Evolutionary conservation across 1,140 invertebrate genomes (phyloP).

Genomic region (Tyrophagus putrescentiae): DNA sequence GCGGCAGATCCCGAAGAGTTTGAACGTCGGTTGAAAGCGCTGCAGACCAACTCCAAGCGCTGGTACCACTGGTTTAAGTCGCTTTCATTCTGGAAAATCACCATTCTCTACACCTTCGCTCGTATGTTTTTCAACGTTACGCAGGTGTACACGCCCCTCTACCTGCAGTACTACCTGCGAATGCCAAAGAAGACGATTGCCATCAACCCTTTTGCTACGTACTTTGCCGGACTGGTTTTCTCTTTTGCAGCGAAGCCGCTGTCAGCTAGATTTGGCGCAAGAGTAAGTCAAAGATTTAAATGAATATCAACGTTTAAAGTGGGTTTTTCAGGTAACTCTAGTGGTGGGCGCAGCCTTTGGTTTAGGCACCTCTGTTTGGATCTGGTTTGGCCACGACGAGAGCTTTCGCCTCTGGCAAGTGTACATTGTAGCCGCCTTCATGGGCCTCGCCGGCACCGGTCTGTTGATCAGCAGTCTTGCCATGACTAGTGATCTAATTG

Average conservation of each 20-base stretch:
- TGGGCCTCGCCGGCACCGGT: constrained; percentile 65
- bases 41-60: neutral
- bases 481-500: constrained; percentile 77
- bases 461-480: constrained; percentile 79
- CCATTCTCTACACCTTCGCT: constrained; percentile 70
- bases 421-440: constrained; percentile 52
- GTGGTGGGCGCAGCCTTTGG: constrained; percentile 49
- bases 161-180: constrained; percentile 61
- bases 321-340: constrained; percentile 44
- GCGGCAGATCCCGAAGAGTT: neutral
- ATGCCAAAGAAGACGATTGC: constrained; percentile 56
- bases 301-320: neutral
- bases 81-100: constrained; percentile 42
- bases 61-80: constrained; percentile 4
- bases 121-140: constrained; percentile 73
- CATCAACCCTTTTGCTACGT: constrained; percentile 68
- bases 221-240: constrained; percentile 60
- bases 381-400: constrained; percentile 45
- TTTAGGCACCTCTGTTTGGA: constrained; percentile 48
- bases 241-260: constrained; percentile 52
- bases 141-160: constrained; percentile 78
- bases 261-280: constrained; percentile 50
- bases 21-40: neutral
- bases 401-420: constrained; percentile 48
- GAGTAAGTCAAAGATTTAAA: constrained; percentile 36